A percentile compares a stretch with the other conserved stretches of the same genome.
Conservation (phyloP, 2,888 invertebrate species). For the Carterocephalus palaemon region DNA sequence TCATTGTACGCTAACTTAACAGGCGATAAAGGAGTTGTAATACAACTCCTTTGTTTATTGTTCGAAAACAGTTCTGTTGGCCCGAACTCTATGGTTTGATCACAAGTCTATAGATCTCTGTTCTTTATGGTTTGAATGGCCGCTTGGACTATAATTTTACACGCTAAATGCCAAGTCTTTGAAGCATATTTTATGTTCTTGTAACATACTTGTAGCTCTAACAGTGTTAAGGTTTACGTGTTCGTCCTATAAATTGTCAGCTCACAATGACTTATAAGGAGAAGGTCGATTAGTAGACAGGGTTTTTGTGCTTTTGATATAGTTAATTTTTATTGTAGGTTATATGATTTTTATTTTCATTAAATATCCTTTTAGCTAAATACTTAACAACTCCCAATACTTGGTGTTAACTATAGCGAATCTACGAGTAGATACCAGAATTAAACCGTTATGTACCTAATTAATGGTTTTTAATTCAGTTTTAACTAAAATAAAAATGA, state of each 20-base stretch:
- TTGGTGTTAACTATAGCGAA: too few species aligned
- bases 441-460: too few species aligned
- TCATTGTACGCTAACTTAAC: conserved; percentile 9
- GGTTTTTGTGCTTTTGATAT: too few species aligned
- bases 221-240: neutral
- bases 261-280: too few species aligned
- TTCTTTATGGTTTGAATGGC: conserved; percentile 8
- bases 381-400: too few species aligned
- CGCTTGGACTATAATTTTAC: neutral
- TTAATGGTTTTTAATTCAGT: too few species aligned
- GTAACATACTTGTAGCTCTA: neutral
- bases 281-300: too few species aligned
- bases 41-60: conserved; percentile 21
- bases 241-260: neutral
- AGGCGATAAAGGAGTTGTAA: neutral
- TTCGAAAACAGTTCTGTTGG: conserved; percentile 4
- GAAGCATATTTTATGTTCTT: neutral
- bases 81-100: neutral
- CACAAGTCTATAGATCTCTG: conserved; percentile 4
- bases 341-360: too few species aligned
- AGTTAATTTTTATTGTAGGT: too few species aligned
- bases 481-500: too few species aligned
- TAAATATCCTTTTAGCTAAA: too few species aligned
- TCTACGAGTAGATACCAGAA: too few species aligned
- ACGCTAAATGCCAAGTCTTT: neutral